Conservation (phyloP, 2,797 vertebrate genomes). For the Myiotriccus ornatus region DNA sequence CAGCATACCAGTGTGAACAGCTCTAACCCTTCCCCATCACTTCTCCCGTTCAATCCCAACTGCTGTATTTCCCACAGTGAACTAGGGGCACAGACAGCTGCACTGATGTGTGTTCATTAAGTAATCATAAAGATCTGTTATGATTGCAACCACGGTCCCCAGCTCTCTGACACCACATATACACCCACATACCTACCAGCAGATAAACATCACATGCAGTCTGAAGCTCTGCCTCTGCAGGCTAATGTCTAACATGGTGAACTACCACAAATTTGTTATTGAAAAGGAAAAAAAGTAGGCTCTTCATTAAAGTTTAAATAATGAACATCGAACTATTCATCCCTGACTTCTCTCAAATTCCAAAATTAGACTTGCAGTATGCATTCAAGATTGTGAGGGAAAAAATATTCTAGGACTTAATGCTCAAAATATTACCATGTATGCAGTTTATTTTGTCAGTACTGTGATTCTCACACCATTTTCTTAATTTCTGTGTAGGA, state of each 20-base stretch:
- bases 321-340: background rate
- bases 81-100: background rate
- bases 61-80: background rate
- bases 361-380: background rate
- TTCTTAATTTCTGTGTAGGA: background rate
- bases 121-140: background rate
- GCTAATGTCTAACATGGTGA: background rate
- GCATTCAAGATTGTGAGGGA: background rate
- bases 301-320: background rate
- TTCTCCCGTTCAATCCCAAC: background rate
- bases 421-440: background rate
- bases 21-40: background rate
- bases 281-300: background rate
- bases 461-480: background rate
- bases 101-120: background rate
- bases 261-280: background rate
- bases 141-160: background rate
- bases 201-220: background rate
- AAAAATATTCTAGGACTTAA: background rate
- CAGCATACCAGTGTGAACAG: background rate
- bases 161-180: background rate
- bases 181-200: background rate
- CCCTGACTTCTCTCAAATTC: background rate
- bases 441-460: slow-evolving; percentile 26
- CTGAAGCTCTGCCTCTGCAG: background rate